Conservation (phyloP, 2,888 invertebrate species). For the Cantharis flavilabris region DNA sequence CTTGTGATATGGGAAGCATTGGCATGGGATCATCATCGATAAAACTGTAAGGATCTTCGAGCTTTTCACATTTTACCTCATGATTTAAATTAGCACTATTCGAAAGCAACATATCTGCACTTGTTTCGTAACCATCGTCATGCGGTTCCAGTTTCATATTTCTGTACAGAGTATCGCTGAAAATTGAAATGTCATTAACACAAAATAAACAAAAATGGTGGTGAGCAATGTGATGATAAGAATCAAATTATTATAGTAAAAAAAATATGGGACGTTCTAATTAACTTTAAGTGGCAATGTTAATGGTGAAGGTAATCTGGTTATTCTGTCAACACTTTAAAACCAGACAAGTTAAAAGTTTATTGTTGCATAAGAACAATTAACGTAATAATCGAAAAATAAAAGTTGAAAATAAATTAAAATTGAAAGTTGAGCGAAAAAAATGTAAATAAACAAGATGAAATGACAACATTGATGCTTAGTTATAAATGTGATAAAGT, state of each 20-base stretch:
- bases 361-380: slow-evolving; percentile 20
- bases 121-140: slow-evolving; percentile 90
- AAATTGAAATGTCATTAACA: background rate
- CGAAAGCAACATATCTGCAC: slow-evolving; percentile 64
- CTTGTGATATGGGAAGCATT: slow-evolving; percentile 50
- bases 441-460: slow-evolving; percentile 17
- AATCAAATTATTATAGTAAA: slow-evolving; percentile 11
- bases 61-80: slow-evolving; percentile 55
- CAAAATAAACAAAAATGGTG: background rate
- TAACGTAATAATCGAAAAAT: background rate
- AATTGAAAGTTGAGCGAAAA: slow-evolving; percentile 5
- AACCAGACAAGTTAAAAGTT: slow-evolving; percentile 27
- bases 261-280: slow-evolving; percentile 40
- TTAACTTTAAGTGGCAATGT: slow-evolving; percentile 43
- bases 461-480: background rate
- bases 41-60: slow-evolving; percentile 83
- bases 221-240: background rate
- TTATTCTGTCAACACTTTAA: slow-evolving; percentile 32
- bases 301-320: slow-evolving; percentile 42
- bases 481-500: background rate
- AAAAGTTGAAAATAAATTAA: background rate
- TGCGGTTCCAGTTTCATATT: slow-evolving; percentile 68
- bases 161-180: slow-evolving; percentile 36
- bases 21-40: slow-evolving; percentile 75
- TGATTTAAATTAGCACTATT: slow-evolving; percentile 53